phyloP scores from a whole-genome alignment of 2,797 vertebrate species.

The Florisuga fusca region DNA sequence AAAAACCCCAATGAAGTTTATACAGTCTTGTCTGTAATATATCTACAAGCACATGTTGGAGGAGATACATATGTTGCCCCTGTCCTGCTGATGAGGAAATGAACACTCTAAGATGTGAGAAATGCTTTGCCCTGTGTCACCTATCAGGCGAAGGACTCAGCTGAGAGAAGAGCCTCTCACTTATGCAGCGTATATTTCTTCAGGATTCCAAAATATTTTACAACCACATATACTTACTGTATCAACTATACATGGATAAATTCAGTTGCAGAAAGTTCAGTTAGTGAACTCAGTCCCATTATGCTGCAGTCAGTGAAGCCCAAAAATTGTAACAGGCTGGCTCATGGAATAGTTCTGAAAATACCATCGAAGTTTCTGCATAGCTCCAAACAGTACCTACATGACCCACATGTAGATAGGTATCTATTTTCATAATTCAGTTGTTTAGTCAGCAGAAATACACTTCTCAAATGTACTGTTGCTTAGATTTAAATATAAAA shows the following conservation, averaged over 20 bases:
- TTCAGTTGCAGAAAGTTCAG: neutral
- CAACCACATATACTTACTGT: neutral
- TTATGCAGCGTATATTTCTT: neutral
- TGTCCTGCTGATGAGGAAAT: neutral
- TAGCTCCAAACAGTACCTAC: neutral
- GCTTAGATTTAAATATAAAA: slow-evolving; percentile 26
- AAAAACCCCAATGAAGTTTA: rapidly evolving
- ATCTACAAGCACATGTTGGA: neutral
- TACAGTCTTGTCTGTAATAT: neutral
- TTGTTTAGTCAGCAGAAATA: slow-evolving; percentile 28
- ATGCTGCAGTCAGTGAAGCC: neutral
- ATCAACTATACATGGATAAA: neutral
- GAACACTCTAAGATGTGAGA: neutral
- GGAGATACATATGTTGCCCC: neutral
- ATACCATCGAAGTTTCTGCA: neutral
- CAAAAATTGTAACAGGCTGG: neutral
- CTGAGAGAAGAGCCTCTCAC: neutral
- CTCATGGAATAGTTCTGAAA: neutral
- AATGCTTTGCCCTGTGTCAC: neutral
- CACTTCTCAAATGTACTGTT: neutral
- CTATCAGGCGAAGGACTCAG: neutral
- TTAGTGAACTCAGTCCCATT: neutral
- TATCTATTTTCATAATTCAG: neutral
- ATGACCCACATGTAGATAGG: neutral
- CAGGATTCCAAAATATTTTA: neutral